Evolutionary conservation across 2,888 invertebrate genomes (phyloP), one percentile per base, ranked within the genome.

Genomic region (Luperina testacea): DNA sequence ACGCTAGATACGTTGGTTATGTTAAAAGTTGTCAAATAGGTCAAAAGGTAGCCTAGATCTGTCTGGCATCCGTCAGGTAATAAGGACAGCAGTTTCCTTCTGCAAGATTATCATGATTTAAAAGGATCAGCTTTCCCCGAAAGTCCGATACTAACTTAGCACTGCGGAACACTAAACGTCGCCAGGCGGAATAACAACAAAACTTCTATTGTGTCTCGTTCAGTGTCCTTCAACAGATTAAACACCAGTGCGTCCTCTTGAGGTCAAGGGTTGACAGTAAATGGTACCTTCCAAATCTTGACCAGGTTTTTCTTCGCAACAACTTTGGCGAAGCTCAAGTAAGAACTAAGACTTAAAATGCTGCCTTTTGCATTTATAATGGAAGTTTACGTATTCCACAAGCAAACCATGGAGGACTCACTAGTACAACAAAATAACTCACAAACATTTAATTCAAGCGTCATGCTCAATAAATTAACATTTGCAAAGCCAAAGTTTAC

Each of bases 401-500:
- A 38, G 38, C 11, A 38, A 63, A 64, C 24, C 6, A 11, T 5
- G 63, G 32, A 32, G 32, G 5, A 11, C 32, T 61, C 27, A 17
- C 61, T 27, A 17, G 20, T 20, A 11, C 9, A 38, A 64, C 20
- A 64, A 64, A 38, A 64, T 3, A 64, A 64, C 32, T 38, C 20
- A 38, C 20, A 64, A 64, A 24, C 38, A 38, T 64, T 64, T 64
- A 20, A 64, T 32, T 64, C 59, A 38, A 71, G 24, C 9, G 48
- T 6, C 20, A 72, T n/a, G 13, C 38, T 32, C 27, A 65, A 85
- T 80, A 71, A 79, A 65, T 65, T 24, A 9, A 51, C 27, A 77
- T 77, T 67, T n/a, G 20, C 24, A 71, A 57, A 72, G 45, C 70
- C 45, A 51, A 85, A 51, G 42, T 74, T 71, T 63, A 84, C 61